Base-by-base conservation (phyloP, 1,140 invertebrate genomes). In the Diachasma alloeum region DNA sequence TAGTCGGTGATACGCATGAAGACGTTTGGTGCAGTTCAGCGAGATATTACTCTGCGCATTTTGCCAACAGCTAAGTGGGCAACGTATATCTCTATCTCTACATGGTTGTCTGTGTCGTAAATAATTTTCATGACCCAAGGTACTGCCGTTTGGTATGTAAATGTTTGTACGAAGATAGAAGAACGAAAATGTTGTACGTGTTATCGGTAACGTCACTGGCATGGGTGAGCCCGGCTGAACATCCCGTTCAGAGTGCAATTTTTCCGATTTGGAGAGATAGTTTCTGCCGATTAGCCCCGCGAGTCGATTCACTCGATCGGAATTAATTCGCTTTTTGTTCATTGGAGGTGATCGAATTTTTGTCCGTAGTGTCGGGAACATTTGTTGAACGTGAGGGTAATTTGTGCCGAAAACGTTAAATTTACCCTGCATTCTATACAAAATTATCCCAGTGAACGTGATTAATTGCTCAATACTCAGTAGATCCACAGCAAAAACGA, bases 141-240 rank as follows among this genome's bases (percentile, higher is more conserved):
- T 83, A 80, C 83, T 79, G 79, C 80, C 82, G 82, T 85, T 87
- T 85, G 79, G 84, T 81, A 83, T 82, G 86, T 81, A 86, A 88
- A 88, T 87, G 82, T 89, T 88, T 88, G 83, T 72, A 53, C 78
- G 82, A 68, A 59, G 85, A 85, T 86, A 86, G 76, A 80, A 48
- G 42, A 39, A 75, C 59, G 59, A 63, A 63, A 63, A 63, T 31
- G 59, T 63, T 63, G 24, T 63, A 26, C 59, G 59, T 63, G 59
- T 63, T 63, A 63, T 63, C 59, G 59, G 59, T 26, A 63, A 63
- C 59, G 59, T 63, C 24, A 63, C 59, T 63, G 19, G n/a, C 11
- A 2, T 46, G 11, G 44, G 5, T 53, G n/a, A 53, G n/a, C 15
- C 48, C 48, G 17, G 2, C 10, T 42, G 13, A 19, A 48, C 19